phyloP scores from a whole-genome alignment of 2,888 invertebrate genomes.

The Athalia circularis region DNA sequence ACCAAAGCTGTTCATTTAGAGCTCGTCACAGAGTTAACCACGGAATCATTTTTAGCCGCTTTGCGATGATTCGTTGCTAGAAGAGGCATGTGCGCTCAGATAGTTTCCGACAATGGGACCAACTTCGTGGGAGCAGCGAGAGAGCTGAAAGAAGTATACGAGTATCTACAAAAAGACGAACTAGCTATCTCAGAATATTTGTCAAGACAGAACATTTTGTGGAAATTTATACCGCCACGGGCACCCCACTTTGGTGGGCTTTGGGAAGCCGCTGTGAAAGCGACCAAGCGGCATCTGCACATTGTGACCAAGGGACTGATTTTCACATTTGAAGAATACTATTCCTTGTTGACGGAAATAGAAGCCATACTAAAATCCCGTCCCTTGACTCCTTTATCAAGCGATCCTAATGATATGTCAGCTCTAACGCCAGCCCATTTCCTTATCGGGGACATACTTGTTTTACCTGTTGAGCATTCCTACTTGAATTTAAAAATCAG shows the following conservation, averaged over 20 bases:
- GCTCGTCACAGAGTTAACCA: not conserved
- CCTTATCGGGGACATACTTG: no score
- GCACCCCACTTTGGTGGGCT: conserved; percentile 4
- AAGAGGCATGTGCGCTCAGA: not conserved
- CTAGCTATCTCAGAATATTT: not conserved
- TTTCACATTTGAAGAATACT: conserved; percentile 57
- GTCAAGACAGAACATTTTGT: not conserved
- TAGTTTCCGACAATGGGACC: conserved; percentile 10
- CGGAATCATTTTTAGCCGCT: not conserved
- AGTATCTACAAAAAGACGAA: not conserved
- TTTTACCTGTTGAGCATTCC: no score
- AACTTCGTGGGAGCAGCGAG: conserved; percentile 21
- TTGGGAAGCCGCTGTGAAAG: conserved; percentile 56
- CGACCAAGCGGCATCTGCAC: conserved; percentile 58
- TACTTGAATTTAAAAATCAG: no score
- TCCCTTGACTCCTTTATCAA: conserved; percentile 25
- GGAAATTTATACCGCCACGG: conserved; percentile 8
- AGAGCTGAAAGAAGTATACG: not conserved
- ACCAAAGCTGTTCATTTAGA: conserved; percentile 9
- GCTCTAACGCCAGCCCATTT: conserved; percentile 51
- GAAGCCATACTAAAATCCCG: conserved; percentile 49
- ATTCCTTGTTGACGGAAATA: conserved; percentile 47
- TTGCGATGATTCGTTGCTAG: conserved; percentile 5
- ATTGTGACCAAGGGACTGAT: conserved; percentile 45
- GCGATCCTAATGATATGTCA: conserved; percentile 47